Conservation (phyloP, 1,140 invertebrate genomes). For the Orchesella cincta region DNA sequence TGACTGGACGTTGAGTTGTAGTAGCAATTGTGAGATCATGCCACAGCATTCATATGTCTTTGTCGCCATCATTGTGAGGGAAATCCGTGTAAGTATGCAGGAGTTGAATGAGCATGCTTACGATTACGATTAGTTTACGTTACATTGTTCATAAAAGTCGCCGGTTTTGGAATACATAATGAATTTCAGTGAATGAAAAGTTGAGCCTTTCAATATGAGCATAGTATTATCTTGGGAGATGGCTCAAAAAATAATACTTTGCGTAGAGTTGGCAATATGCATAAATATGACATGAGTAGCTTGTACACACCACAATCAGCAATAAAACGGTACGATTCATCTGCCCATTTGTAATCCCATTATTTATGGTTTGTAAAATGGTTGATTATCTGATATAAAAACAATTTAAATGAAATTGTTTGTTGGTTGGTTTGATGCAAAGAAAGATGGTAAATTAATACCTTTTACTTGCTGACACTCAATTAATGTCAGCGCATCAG, state of each 20-base stretch:
- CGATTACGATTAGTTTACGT: no score
- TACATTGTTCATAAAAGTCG: no score
- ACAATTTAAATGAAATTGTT: constrained; percentile 15
- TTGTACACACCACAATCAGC: neutral
- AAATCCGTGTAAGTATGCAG: no score
- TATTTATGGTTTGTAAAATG: constrained; percentile 7
- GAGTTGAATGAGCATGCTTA: no score
- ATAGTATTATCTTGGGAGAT: no score
- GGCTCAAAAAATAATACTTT: no score
- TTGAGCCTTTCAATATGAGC: no score
- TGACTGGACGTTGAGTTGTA: neutral
- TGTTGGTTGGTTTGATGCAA: neutral
- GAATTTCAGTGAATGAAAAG: no score
- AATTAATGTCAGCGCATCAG: constrained; percentile 2
- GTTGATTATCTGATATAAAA: constrained; percentile 11
- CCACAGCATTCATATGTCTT: neutral
- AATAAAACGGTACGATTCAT: neutral
- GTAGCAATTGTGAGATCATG: neutral
- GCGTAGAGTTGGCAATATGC: no score
- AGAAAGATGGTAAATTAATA: constrained; percentile 15
- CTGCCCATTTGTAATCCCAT: neutral
- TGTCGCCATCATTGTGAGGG: neutral
- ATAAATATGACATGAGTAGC: no score
- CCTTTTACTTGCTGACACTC: constrained; percentile 17
- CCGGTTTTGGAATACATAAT: no score